Evolutionary conservation across 2,113 vertebrate species (phyloP).

Genomic region (Chitala chitala): DNA sequence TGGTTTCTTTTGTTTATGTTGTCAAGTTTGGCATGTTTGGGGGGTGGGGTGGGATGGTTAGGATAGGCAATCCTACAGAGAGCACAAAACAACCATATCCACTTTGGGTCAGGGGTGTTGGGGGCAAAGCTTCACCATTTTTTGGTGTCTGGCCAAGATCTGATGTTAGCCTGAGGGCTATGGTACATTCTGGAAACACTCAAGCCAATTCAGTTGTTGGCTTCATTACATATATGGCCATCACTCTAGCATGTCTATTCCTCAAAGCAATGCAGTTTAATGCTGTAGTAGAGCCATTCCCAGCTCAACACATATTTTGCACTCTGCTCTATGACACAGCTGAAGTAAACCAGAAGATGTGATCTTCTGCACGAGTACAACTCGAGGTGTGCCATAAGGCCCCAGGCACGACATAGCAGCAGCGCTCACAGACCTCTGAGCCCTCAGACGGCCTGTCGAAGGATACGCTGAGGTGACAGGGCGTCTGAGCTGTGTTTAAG

Average conservation of each 20-base stretch:
- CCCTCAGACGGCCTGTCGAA: too few species aligned
- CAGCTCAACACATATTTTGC: background rate
- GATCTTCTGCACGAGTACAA: background rate
- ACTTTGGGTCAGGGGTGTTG: background rate
- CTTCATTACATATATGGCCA: background rate
- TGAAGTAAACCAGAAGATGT: background rate
- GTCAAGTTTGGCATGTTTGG: too few species aligned
- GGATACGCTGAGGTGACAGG: too few species aligned
- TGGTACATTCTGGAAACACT: background rate
- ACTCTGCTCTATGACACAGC: background rate
- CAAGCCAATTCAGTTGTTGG: background rate
- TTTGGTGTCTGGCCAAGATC: background rate
- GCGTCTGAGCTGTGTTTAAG: too few species aligned
- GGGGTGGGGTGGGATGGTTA: too few species aligned
- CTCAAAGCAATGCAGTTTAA: background rate
- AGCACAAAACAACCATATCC: too few species aligned
- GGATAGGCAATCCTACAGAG: too few species aligned
- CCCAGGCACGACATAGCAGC: background rate
- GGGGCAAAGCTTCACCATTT: background rate
- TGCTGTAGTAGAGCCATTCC: background rate
- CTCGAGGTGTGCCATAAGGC: background rate
- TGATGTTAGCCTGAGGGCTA: background rate
- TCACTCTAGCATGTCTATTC: background rate
- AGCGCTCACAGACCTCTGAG: too few species aligned
- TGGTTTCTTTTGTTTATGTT: too few species aligned